Conservation (phyloP, 2,113 vertebrate genomes). For the Acrocephalus kingi region DNA sequence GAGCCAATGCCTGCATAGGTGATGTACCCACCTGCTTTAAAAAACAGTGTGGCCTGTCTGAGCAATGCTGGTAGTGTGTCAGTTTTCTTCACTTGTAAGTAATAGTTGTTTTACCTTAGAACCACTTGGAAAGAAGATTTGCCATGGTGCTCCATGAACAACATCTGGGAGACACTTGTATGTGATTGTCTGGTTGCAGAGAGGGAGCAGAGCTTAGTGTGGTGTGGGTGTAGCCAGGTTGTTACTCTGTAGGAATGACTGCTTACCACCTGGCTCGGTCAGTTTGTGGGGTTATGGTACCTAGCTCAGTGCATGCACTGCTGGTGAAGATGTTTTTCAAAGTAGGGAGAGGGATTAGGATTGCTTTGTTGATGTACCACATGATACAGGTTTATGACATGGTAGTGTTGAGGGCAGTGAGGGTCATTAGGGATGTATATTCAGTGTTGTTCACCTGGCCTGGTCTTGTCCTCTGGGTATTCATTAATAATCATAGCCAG, state of each 20-base stretch:
- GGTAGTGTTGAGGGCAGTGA: background rate
- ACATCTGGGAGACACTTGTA: background rate
- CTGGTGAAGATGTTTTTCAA: background rate
- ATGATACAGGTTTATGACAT: background rate
- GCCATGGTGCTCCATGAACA: background rate
- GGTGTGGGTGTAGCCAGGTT: background rate
- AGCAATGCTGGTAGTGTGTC: background rate
- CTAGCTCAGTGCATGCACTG: background rate
- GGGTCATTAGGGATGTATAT: background rate
- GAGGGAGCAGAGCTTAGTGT: background rate
- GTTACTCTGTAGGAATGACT: background rate
- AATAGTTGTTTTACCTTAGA: background rate
- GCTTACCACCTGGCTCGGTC: rapidly evolving
- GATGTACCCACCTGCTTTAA: background rate
- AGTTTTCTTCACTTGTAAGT: background rate
- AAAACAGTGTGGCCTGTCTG: background rate
- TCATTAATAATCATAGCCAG: background rate
- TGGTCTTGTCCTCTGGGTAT: background rate
- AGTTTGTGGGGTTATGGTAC: background rate
- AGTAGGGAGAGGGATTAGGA: background rate
- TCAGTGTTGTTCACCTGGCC: background rate
- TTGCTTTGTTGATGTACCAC: background rate
- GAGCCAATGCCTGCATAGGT: background rate
- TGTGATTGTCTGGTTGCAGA: background rate
- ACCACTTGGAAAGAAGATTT: background rate